Evolutionary conservation across 2,888 invertebrate species (phyloP), one percentile per base, ranked within the genome.

Genomic region (Adela reaumurella): DNA sequence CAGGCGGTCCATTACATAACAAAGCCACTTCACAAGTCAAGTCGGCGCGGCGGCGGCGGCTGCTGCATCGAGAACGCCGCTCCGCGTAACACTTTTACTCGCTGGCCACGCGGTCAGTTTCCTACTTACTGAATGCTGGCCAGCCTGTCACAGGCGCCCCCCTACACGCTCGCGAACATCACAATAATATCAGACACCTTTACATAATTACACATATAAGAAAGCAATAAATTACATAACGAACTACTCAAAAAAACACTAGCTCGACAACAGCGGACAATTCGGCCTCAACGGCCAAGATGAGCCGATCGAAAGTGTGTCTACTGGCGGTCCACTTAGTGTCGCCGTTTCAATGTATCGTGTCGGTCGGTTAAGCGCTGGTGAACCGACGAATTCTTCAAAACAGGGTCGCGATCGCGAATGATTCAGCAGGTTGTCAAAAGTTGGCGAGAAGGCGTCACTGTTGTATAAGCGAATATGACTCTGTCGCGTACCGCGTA

Each of bases 41-140:
- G 24, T 24, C 4, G 24, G 24, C n/a, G n/a, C n/a, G n/a, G n/a
- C n/a, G n/a, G n/a, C n/a, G n/a, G n/a, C n/a, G n/a, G n/a, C n/a
- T 6, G 24, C 6, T 35, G 35, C 11, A 35, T 35, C 14, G 35
- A 35, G 67, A 65, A 72, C n/a, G 64, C 74, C 65, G 65, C 74
- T 65, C 60, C 64, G 68, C 67, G 74, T 76, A 74, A 76, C 71
- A 77, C 74, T 76, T 74, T 71, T 73, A 71, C 73, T 68, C 14
- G 35, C 68, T 70, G 68, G 66, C 69, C 60, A 64, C 57, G 54
- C 43, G 16, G 46, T 45, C 29, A 45, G n/a, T 35, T 35, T 35
- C 35, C 35, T 35, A 8, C 35, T 35, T 35, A 3, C n/a, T n/a
- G n/a, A n/a, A n/a, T n/a, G n/a, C n/a, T n/a, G n/a, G n/a, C n/a